Percentiles rank a stretch among this genome's conserved stretches.
Evolutionary conservation across 2,113 vertebrate species (phyloP).

Genomic region (Forbesichthys agassizii): DNA sequence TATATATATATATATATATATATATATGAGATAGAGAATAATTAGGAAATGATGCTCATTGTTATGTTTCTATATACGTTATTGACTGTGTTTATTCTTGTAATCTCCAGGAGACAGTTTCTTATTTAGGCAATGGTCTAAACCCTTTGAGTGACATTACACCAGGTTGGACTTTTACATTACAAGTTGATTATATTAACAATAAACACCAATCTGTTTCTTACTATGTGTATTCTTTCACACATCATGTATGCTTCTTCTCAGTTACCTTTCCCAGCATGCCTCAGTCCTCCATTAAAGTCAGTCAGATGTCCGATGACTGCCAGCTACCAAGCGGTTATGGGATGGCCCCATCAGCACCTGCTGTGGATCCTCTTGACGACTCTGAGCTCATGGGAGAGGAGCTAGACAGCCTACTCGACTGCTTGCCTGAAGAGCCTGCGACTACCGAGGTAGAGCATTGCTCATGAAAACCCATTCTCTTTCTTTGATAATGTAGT

Average conservation of each 20-base stretch:
- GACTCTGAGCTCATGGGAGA: conserved; percentile 89
- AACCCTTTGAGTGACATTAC: conserved; percentile 78
- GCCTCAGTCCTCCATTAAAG: conserved; percentile 54
- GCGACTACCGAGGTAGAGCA: conserved; percentile 75
- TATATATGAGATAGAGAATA: no score
- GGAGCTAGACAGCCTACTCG: conserved; percentile 89
- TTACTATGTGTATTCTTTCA: not conserved
- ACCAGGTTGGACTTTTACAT: conserved; percentile 78
- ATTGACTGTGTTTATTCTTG: conserved; percentile 16
- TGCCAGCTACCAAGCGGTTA: conserved; percentile 32
- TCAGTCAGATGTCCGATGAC: conserved; percentile 42
- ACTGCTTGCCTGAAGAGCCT: conserved; percentile 74
- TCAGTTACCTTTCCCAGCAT: conserved; percentile 55
- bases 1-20: no score
- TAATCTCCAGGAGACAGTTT: conserved; percentile 59
- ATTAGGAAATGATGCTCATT: no score
- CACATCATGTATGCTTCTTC: conserved; percentile 15
- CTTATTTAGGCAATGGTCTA: conserved; percentile 69
- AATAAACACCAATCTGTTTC: not conserved
- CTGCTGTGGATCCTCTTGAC: conserved; percentile 76
- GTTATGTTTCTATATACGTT: not conserved
- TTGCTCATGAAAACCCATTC: not conserved
- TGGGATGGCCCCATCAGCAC: conserved; percentile 56
- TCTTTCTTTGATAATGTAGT: not conserved
- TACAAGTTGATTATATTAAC: not conserved